Conservation (phyloP, 2,888 invertebrate genomes). For the Pharmacophagus antenor region DNA sequence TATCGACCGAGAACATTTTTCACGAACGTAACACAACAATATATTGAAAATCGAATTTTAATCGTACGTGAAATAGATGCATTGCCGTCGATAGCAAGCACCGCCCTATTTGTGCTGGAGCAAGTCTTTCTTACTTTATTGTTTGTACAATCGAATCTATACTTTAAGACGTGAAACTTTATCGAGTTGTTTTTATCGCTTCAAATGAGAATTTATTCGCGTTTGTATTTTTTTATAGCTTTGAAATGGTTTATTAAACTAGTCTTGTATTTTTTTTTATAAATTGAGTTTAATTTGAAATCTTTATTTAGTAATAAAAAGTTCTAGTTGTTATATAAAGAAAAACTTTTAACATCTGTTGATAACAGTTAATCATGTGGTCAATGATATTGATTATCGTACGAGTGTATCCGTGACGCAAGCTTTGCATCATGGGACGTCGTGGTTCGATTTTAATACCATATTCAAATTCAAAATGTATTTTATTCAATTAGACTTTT, state of each 20-base stretch:
- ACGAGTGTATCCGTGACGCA: too few species aligned
- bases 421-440: too few species aligned
- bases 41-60: neutral
- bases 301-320: too few species aligned
- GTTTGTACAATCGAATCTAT: conserved; percentile 23
- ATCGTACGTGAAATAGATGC: neutral
- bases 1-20: too few species aligned
- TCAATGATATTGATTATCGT: too few species aligned
- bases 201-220: neutral
- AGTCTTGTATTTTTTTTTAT: neutral
- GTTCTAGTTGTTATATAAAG: too few species aligned
- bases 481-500: too few species aligned
- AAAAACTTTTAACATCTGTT: too few species aligned
- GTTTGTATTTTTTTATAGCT: neutral
- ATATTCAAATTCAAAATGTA: too few species aligned
- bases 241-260: neutral
- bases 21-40: neutral
- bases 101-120: neutral
- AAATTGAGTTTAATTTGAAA: neutral
- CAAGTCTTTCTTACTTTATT: conserved; percentile 14
- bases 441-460: too few species aligned
- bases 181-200: conserved; percentile 16
- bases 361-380: too few species aligned
- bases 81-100: neutral
- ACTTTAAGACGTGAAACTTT: conserved; percentile 7